phyloP scores from a whole-genome alignment of 2,888 invertebrate species.

The Neoascia interrupta region DNA sequence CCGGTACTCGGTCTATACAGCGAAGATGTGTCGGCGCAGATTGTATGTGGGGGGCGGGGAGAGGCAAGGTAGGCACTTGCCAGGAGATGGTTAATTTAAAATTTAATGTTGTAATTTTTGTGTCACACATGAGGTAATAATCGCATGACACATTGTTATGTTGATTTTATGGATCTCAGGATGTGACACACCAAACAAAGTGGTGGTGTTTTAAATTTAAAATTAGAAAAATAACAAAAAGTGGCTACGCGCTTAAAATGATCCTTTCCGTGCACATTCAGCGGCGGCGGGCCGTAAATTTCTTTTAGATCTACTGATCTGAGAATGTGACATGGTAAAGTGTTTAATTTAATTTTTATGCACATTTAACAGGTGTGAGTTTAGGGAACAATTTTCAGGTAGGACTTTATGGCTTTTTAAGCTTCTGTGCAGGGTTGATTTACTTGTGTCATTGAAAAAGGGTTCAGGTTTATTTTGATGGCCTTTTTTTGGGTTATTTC shows the following conservation, averaged over 20 bases:
- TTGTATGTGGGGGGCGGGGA: too few relatives aligned
- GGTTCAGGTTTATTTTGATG: too few relatives aligned
- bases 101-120: constrained; percentile 67
- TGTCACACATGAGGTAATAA: constrained; percentile 69
- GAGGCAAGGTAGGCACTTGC: constrained; percentile 21
- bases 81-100: constrained; percentile 65
- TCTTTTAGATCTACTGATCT: constrained; percentile 9
- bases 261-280: background rate
- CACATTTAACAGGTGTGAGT: too few relatives aligned
- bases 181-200: constrained; percentile 39
- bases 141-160: constrained; percentile 69
- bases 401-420: too few relatives aligned
- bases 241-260: background rate
- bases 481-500: too few relatives aligned
- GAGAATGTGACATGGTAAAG: background rate
- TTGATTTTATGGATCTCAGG: constrained; percentile 62
- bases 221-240: constrained; percentile 56
- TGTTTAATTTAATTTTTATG: constrained; percentile 7
- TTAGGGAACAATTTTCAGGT: too few relatives aligned
- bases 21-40: too few relatives aligned
- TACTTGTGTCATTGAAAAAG: too few relatives aligned
- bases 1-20: constrained; percentile 9
- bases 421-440: too few relatives aligned
- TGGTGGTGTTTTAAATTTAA: constrained; percentile 56
- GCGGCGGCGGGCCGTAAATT: constrained; percentile 21